phyloP scores from a whole-genome alignment of 2,888 invertebrate species.

The Cremastinae sp. region DNA sequence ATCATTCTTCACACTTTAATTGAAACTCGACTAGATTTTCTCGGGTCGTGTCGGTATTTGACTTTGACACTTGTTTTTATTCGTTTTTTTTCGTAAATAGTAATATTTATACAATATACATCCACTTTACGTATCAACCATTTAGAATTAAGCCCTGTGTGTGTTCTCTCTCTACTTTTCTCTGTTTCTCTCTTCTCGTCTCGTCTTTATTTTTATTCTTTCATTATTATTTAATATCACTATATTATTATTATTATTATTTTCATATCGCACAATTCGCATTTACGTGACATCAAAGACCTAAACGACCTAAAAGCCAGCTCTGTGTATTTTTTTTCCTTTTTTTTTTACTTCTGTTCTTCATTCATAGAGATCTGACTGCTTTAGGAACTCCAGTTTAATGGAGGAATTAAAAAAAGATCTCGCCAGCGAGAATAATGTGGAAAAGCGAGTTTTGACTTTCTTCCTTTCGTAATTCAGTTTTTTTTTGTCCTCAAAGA shows the following conservation, averaged over 20 bases:
- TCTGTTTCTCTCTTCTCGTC: constrained; percentile 2
- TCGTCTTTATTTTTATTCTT: constrained; percentile 3
- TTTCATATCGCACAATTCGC: constrained; percentile 5
- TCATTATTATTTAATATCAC: constrained; percentile 21
- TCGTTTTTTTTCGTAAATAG: constrained; percentile 1
- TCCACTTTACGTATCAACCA: constrained; percentile 54
- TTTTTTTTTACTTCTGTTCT: constrained; percentile 1
- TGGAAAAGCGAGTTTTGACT: constrained; percentile 48
- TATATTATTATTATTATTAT: neutral
- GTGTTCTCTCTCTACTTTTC: no score
- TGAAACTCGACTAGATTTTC: no score
- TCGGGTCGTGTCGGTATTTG: neutral
- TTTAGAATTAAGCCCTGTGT: constrained; percentile 55
- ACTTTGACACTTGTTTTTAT: neutral
- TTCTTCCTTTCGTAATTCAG: constrained; percentile 9
- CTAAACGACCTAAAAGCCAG: neutral
- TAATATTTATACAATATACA: no score
- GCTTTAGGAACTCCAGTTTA: constrained; percentile 24
- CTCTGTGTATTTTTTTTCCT: constrained; percentile 2
- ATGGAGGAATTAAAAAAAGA: constrained; percentile 53
- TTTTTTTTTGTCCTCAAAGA: constrained; percentile 8
- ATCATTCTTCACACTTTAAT: no score
- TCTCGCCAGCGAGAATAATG: constrained; percentile 75
- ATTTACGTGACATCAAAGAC: constrained; percentile 9
- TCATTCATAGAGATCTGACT: neutral